Evolutionary conservation across 2,113 vertebrate genomes (phyloP), one percentile per base, ranked within the genome.

Genomic region (Osmerus eperlanus): DNA sequence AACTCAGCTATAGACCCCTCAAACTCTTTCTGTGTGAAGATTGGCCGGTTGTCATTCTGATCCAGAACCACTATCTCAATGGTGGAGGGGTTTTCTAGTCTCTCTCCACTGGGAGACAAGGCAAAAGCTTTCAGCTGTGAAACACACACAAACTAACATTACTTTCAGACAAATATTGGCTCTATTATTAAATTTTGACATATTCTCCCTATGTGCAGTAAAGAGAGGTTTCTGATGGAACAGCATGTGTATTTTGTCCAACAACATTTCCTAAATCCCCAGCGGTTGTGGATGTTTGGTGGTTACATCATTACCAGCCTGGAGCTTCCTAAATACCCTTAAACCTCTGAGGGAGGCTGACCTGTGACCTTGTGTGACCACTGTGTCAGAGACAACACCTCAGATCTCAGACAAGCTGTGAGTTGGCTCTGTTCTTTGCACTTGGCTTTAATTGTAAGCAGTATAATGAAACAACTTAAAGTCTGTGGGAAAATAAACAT

Each of bases 61-160:
- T 99, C 97, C 87, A 99, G 88, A 28, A 99, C 97, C 3, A 97
- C 88, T 2, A 99, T 98, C 90, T 99, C 95, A 78, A 99, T 92
- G 81, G 96, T 96, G 0, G 96, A 96, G 15, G 97, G 96, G 12
- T 97, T 97, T 84, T 99, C 97, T 66, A 99, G 85, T 2, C 94
- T 89, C 47, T 85, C 83, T 0, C 97, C 97, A 0, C 95, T 94
- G 80, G 94, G 92, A 47, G 96, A 96, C 83, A 99, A 86, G 0
- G 97, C 97, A 2, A 96, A 99, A 25, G 96, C 97, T 87, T 93
- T 94, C 0, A 99, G 93, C 97, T 99, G 59, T 62, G 68, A 59
- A 59, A 69, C 54, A 68, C 53, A 54, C 19, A 47, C 9, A n/a
- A 25, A 15, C 41, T 12, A 12, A 47, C 41, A 7, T 47, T 47